Base-by-base conservation (phyloP, 2,888 invertebrate genomes). In the Smittia aterrima region DNA sequence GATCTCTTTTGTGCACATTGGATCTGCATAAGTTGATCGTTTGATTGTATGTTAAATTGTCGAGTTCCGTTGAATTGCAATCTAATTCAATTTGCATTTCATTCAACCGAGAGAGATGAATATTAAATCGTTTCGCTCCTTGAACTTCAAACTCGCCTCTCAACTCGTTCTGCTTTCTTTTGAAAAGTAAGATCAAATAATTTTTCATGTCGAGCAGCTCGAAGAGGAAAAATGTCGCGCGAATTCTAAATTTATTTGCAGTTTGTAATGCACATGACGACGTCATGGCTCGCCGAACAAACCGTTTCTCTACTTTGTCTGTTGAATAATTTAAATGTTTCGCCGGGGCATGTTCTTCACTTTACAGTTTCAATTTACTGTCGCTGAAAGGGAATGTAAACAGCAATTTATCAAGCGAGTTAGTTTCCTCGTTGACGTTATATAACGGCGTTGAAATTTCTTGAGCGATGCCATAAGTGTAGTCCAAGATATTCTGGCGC, bases 301-400 rank as follows among this genome's bases (percentile, higher is more conserved):
- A 22, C 22, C 16, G 47, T 47, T 47, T 7, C 47, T 47, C 16
- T 47, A 4, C 16, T 11, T 16, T 47, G 4, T 7, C 13, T 47
- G 47, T 22, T 22, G 58, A 20, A 6, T 18, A 4, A 18, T 58
- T 58, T 58, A 58, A 20, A 58, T 58, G 22, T 58, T 22, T 11
- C 16, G 11, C 47, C 11, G 47, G 47, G 16, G 3, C 47, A 47
- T 47, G 18, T 58, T 58, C 58, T 6, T n/a, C 16, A 11, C n/a
- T 18, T 3, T 58, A 18, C 58, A 18, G 4, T 58, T 20, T 58
- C 58, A 16, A 3, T 47, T 7, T 18, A 58, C 3, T 58, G 58
- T 58, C 58, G 58, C 58, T 58, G 20, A 22, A 58, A 58, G 58
- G 58, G 58, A 58, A 22, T 58, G 4, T 22, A 58, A 58, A 58